A percentile compares a stretch with the other conserved stretches of the same genome.
Evolutionary conservation across 2,113 vertebrate species (phyloP).

Genomic region (Tichodroma muraria): DNA sequence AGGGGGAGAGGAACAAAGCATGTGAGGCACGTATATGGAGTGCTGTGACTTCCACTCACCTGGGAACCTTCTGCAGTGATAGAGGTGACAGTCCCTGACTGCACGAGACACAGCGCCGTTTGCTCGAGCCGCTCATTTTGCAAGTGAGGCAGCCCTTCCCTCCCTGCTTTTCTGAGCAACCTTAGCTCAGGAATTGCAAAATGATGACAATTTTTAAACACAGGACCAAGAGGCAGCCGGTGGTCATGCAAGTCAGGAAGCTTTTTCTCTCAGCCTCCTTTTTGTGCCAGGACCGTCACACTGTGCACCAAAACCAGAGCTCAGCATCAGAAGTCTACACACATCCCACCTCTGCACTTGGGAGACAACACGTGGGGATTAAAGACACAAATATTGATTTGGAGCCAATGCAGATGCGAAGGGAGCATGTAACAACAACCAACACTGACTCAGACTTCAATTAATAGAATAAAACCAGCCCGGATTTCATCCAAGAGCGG

Average conservation of each 20-base stretch:
- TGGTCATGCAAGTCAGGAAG: background rate
- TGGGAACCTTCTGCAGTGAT: background rate
- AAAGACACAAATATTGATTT: constrained; percentile 30
- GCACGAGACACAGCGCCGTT: background rate
- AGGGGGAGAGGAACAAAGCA: background rate
- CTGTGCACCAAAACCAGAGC: background rate
- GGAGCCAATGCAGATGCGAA: background rate
- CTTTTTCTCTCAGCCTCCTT: background rate
- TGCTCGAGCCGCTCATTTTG: background rate
- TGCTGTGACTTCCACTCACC: background rate
- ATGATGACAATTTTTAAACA: background rate
- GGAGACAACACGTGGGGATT: constrained; percentile 30
- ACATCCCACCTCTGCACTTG: background rate
- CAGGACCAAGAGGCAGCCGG: background rate
- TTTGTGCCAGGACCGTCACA: background rate
- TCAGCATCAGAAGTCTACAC: background rate
- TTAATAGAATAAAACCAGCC: background rate
- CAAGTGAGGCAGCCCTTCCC: background rate
- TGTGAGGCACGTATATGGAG: background rate
- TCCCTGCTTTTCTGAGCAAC: background rate
- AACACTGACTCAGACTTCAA: constrained; percentile 1
- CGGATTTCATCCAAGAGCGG: background rate
- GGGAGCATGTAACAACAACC: background rate
- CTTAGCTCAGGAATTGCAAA: background rate
- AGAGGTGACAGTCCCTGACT: background rate